Evolutionary conservation across 2,797 vertebrate genomes (phyloP).

Genomic region (Ispidina picta): DNA sequence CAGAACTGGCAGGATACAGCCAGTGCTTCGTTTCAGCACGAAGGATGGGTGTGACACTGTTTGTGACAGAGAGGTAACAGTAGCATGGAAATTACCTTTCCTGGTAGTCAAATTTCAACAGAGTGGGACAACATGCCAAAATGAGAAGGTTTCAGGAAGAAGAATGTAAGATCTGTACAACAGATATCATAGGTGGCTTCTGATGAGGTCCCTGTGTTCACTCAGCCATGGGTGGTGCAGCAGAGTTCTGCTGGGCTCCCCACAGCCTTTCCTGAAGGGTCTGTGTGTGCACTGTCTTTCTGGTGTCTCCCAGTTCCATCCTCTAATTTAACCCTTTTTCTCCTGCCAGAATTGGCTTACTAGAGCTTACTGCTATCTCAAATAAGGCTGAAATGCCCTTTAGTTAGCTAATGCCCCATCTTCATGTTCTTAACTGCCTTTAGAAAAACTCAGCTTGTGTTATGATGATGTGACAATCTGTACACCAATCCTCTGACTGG

Average conservation of each 20-base stretch:
- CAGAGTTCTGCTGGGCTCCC: background rate
- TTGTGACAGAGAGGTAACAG: background rate
- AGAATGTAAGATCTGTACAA: background rate
- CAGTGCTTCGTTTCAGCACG: rapidly evolving
- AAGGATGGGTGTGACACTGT: background rate
- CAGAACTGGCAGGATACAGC: background rate
- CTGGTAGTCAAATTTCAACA: background rate
- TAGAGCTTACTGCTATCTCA: background rate
- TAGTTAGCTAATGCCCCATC: background rate
- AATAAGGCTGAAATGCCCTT: background rate
- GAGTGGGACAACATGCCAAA: background rate
- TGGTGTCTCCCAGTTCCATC: background rate
- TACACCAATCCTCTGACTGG: rapidly evolving
- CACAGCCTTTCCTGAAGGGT: background rate
- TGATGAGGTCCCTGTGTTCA: background rate
- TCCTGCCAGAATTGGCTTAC: background rate
- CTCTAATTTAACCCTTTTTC: background rate
- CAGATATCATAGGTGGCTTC: background rate
- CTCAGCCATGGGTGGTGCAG: rapidly evolving
- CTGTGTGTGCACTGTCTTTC: background rate
- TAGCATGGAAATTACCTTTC: rapidly evolving
- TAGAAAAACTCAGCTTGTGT: background rate
- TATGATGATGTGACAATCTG: background rate
- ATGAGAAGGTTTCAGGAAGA: background rate
- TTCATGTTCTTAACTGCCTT: background rate